These are phyloP conservation scores for Gastrophryne carolinensis DNA, from an alignment of 2,797 vertebrate species.

Conservation along the genomic window DNA sequence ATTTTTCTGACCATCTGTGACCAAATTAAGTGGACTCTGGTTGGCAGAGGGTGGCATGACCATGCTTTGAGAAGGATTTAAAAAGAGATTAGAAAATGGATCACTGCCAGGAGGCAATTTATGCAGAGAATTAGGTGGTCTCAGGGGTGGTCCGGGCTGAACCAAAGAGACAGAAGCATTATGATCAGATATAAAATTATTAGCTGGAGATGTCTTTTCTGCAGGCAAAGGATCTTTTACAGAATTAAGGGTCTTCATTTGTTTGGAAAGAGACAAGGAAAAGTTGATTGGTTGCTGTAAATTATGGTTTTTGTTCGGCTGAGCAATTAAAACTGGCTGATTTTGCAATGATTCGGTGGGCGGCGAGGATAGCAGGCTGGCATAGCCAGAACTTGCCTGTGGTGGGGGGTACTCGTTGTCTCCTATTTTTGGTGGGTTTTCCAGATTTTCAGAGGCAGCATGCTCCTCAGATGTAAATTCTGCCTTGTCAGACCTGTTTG, in stretches of 20 bases:
- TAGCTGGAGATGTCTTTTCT: constrained; percentile 55
- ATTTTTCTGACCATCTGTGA: constrained; percentile 67
- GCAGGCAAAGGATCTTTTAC: constrained; percentile 59
- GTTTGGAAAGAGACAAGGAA: constrained; percentile 62
- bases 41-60: constrained; percentile 55
- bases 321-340: constrained; percentile 86
- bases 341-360: constrained; percentile 78
- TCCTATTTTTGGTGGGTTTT: constrained; percentile 91
- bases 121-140: constrained; percentile 61
- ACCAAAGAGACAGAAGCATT: constrained; percentile 46
- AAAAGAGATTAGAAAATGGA: constrained; percentile 58
- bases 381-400: constrained; percentile 86
- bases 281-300: constrained; percentile 74
- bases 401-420: constrained; percentile 72
- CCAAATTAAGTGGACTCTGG: constrained; percentile 72
- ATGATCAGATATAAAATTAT: constrained; percentile 61
- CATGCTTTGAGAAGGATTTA: constrained; percentile 58
- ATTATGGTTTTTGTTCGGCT: constrained; percentile 83
- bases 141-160: constrained; percentile 57
- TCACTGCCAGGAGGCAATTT: constrained; percentile 61
- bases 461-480: constrained; percentile 58
- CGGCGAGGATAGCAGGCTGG: constrained; percentile 82
- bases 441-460: constrained; percentile 85
- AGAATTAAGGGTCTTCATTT: constrained; percentile 67
- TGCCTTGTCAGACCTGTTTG: constrained; percentile 57